Evolutionary conservation across 2,888 invertebrate genomes (phyloP).

Genomic region (Reticulitermes lucifugus): DNA sequence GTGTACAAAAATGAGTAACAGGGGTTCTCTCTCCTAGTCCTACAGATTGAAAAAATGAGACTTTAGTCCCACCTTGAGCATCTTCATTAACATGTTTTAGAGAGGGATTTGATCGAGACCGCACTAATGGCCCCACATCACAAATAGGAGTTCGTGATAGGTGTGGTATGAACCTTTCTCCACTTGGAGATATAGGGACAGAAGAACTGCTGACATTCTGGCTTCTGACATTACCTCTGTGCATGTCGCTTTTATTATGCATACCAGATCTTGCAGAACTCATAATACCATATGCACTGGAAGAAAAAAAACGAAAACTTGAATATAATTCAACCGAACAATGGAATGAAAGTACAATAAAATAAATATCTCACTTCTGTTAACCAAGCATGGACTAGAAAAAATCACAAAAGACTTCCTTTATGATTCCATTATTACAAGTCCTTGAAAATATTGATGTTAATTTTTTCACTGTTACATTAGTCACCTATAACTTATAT

Average conservation of each 20-base stretch:
- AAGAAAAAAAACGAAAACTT: not conserved
- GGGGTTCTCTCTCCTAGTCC: constrained; percentile 56
- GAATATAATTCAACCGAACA: not conserved
- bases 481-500: too few relatives aligned
- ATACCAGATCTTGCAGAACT: not conserved
- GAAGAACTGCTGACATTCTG: not conserved
- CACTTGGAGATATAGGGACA: not conserved
- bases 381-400: too few relatives aligned
- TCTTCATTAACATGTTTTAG: not conserved
- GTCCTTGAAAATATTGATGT: too few relatives aligned
- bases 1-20: constrained; percentile 47
- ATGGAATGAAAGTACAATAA: too few relatives aligned
- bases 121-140: not conserved
- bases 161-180: not conserved
- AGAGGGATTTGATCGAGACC: not conserved
- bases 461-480: too few relatives aligned
- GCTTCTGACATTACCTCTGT: not conserved
- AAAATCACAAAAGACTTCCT: too few relatives aligned
- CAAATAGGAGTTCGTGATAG: not conserved
- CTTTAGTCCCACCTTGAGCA: not conserved
- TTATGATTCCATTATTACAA: too few relatives aligned
- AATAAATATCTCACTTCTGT: too few relatives aligned
- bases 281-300: not conserved
- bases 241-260: not conserved
- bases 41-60: constrained; percentile 55